phyloP scores from a whole-genome alignment of 1,140 invertebrate species.

The Drosophila pruinosa region DNA sequence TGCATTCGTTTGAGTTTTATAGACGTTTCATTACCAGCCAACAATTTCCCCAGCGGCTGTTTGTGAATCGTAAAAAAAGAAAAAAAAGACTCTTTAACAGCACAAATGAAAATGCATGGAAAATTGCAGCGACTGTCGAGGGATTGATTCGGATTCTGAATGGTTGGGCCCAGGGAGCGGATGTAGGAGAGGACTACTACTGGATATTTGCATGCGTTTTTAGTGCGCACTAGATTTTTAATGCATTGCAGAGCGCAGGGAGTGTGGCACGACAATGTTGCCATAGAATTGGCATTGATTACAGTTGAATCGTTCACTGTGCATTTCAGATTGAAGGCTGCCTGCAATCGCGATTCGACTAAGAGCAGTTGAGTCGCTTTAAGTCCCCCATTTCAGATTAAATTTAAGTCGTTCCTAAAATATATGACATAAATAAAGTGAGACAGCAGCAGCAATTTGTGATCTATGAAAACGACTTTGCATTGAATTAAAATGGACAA shows the following conservation, averaged over 20 bases:
- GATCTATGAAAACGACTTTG: not conserved
- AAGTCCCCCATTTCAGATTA: too few species aligned
- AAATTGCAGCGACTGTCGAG: slow-evolving; percentile 52
- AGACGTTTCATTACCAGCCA: slow-evolving; percentile 72
- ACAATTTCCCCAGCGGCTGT: slow-evolving; percentile 40
- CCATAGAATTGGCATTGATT: slow-evolving; percentile 59
- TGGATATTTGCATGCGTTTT: slow-evolving; percentile 64
- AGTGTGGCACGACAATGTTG: slow-evolving; percentile 48
- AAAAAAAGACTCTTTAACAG: slow-evolving; percentile 24
- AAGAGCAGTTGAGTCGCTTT: not conserved
- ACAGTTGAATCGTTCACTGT: slow-evolving; percentile 37
- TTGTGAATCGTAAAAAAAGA: slow-evolving; percentile 48
- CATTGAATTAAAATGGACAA: not conserved
- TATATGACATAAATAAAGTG: too few species aligned
- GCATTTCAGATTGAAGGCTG: slow-evolving; percentile 28
- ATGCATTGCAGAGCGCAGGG: slow-evolving; percentile 33
- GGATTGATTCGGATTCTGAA: not conserved
- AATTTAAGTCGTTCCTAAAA: too few species aligned
- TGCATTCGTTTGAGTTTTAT: slow-evolving; percentile 77
- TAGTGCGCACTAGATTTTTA: slow-evolving; percentile 60
- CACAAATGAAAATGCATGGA: slow-evolving; percentile 69
- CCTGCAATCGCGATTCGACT: not conserved
- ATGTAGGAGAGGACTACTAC: not conserved
- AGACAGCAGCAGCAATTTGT: too few species aligned
- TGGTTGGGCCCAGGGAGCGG: not conserved